Evolutionary conservation across 2,888 invertebrate genomes (phyloP), one percentile per base, ranked within the genome.

Genomic region (Euzophera pinguis): DNA sequence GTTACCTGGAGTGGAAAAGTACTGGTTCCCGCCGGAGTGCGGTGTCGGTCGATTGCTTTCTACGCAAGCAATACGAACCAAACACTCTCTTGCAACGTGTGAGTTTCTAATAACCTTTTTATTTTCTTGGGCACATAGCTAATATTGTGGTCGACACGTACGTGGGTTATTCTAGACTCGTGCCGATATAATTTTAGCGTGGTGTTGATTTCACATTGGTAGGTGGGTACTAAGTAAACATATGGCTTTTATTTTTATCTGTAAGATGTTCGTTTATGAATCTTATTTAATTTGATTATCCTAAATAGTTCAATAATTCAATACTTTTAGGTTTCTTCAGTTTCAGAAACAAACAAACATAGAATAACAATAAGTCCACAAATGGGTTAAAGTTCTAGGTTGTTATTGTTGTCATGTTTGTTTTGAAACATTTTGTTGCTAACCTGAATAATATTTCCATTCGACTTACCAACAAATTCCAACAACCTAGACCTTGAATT

Each of bases 71-170:
- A 81, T 79, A 81, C 78, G 75, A 78, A 81, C 78, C 74, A 78
- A 81, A 79, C 84, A 77, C 73, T 83, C 71, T 69, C 79, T 81
- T 73, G 75, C 80, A 77, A 86, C 86, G 88, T 88, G 88, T 85
- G 79, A 84, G 84, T 87, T 87, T 85, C 77, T 81, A 81, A 76
- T 78, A 78, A 75, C 73, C 71, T 75, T 80, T 76, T 74, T 75
- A 71, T 71, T 73, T 75, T 70, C 61, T 67, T 67, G 63, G 67
- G 71, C 45, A 45, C 32, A 45, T 67, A 53, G 66, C 60, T 72
- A 63, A 63, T 68, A 69, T 64, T 62, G 62, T 60, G 61, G 62
- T 60, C 67, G 58, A 53, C 57, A 64, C 63, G 64, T 64, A 65
- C 69, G 63, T 65, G 64, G 65, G 66, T 56, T 54, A 53, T 52